phyloP scores from a whole-genome alignment of 2,113 vertebrate species.

The Leuciscus idus region DNA sequence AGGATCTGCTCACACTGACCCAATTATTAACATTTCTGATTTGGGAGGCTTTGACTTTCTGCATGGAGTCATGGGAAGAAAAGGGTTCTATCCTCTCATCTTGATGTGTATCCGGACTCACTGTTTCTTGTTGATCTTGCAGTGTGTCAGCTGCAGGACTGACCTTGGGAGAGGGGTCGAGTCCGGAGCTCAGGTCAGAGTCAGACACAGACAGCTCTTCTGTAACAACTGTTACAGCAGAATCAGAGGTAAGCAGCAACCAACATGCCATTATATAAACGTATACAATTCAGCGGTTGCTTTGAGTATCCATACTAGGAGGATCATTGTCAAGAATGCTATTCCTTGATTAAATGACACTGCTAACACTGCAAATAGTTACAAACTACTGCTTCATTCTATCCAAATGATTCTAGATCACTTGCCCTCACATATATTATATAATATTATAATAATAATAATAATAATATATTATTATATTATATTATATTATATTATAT shows the following conservation, averaged over 20 bases:
- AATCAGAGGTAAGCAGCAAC: conserved; percentile 81
- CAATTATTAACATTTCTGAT: not conserved
- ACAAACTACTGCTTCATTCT: not conserved
- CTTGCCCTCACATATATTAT: not conserved
- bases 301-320: not conserved
- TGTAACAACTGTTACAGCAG: conserved; percentile 91
- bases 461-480: no score
- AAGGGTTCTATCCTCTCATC: not conserved
- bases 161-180: conserved; percentile 80
- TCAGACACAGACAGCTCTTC: conserved; percentile 85
- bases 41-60: not conserved
- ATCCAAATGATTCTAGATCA: not conserved
- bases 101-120: not conserved
- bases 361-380: not conserved
- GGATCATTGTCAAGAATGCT: not conserved
- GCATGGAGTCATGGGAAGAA: not conserved
- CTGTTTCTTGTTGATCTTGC: conserved; percentile 23
- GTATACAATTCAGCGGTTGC: not conserved
- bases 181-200: conserved; percentile 86
- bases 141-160: conserved; percentile 85
- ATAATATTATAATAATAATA: no score
- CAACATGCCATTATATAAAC: not conserved
- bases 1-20: not conserved
- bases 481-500: not conserved
- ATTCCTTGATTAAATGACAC: not conserved